Evolutionary conservation across 2,888 invertebrate species (phyloP).

Genomic region (Iselma pallidipennis): DNA sequence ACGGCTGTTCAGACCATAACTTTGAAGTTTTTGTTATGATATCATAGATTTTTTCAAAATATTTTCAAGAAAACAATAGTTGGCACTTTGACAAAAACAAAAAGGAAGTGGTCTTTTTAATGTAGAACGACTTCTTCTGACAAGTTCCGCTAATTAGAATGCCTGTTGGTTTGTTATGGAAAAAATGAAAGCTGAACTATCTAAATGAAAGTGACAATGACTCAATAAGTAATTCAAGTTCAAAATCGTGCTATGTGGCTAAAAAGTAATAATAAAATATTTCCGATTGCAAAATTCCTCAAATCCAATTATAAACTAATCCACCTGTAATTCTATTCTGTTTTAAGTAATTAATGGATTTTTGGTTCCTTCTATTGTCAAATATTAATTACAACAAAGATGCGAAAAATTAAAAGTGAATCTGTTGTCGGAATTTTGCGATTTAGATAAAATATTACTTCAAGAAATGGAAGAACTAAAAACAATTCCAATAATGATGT

Average conservation of each 20-base stretch:
- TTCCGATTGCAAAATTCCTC: too few species aligned
- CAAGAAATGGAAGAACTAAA: too few species aligned
- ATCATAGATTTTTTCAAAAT: too few species aligned
- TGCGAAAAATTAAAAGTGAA: not conserved
- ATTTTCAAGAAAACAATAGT: too few species aligned
- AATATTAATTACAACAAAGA: not conserved
- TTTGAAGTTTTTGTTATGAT: too few species aligned
- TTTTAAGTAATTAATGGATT: too few species aligned
- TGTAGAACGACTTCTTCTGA: not conserved
- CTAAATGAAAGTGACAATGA: constrained; percentile 18
- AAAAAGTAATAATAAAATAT: not conserved
- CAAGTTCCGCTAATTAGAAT: constrained; percentile 16
- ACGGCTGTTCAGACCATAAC: too few species aligned
- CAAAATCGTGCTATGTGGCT: constrained; percentile 9
- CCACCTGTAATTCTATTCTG: too few species aligned
- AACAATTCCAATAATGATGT: too few species aligned
- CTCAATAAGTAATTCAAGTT: constrained; percentile 11
- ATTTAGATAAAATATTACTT: not conserved
- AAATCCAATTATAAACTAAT: too few species aligned
- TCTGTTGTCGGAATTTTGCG: too few species aligned
- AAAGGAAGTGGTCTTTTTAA: not conserved
- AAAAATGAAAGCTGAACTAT: constrained; percentile 20
- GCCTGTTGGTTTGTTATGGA: constrained; percentile 8
- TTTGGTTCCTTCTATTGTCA: not conserved
- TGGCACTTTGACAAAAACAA: too few species aligned